These are phyloP conservation scores for Eupithecia exiguata DNA, from an alignment of 2,888 invertebrate genomes.

Conservation along the genomic window DNA sequence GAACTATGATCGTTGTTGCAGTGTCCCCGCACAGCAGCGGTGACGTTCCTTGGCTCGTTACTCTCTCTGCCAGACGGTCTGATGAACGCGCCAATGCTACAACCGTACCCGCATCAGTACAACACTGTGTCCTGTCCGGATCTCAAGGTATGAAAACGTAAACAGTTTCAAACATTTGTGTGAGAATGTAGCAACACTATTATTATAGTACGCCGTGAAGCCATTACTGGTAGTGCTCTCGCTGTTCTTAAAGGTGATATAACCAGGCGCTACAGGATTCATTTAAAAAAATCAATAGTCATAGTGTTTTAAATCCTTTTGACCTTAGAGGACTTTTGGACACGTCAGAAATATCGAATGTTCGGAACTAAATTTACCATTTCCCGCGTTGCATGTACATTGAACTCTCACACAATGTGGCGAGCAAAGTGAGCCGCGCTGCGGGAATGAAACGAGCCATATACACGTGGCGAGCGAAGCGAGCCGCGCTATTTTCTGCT, in stretches of 20 bases:
- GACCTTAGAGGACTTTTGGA: neutral
- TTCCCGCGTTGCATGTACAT: too few species aligned
- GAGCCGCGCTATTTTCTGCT: neutral
- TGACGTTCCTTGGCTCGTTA: conserved; percentile 93
- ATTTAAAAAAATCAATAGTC: neutral
- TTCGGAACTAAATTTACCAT: neutral
- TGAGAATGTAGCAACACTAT: neutral
- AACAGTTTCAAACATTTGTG: neutral
- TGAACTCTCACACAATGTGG: neutral
- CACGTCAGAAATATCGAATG: neutral
- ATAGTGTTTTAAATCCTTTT: neutral
- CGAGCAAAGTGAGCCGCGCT: neutral
- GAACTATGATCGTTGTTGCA: conserved; percentile 50
- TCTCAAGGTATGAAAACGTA: conserved; percentile 84
- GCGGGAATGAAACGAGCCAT: too few species aligned
- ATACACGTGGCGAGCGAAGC: neutral
- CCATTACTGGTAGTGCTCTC: neutral
- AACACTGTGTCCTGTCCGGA: conserved; percentile 87
- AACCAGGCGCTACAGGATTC: neutral
- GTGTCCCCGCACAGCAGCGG: conserved; percentile 95
- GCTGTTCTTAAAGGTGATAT: neutral
- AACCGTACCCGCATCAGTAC: conserved; percentile 86
- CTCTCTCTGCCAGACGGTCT: conserved; percentile 91
- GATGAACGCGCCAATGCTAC: conserved; percentile 87
- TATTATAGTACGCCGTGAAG: too few species aligned